Conservation (phyloP, 2,113 vertebrate genomes). For the Amia ocellicauda region DNA sequence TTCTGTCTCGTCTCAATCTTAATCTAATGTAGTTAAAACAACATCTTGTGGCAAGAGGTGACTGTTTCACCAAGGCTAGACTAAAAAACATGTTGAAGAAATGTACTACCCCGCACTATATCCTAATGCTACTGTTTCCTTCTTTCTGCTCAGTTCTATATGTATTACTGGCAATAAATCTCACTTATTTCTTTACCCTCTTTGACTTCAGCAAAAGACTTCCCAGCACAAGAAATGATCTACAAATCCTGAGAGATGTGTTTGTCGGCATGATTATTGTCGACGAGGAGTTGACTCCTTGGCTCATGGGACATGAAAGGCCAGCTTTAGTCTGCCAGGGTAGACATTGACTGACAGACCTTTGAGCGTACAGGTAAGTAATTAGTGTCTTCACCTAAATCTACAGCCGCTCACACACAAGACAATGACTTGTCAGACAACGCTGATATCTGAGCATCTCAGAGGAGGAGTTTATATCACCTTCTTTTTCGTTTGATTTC, state of each 20-base stretch:
- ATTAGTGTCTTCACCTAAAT: not conserved
- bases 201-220: too few species aligned
- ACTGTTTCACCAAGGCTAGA: too few species aligned
- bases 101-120: not conserved
- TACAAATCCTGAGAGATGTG: not conserved
- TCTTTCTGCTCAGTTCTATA: not conserved
- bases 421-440: too few species aligned
- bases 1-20: too few species aligned
- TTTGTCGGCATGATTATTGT: not conserved
- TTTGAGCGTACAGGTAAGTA: not conserved
- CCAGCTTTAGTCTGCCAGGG: not conserved
- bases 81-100: not conserved
- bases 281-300: not conserved
- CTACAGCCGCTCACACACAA: not conserved
- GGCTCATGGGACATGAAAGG: not conserved
- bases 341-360: too few species aligned
- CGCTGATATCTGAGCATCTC: too few species aligned
- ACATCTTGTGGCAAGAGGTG: too few species aligned
- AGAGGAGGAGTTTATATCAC: too few species aligned
- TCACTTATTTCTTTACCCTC: not conserved
- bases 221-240: not conserved
- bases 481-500: too few species aligned
- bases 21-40: too few species aligned
- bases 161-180: constrained; percentile 1
- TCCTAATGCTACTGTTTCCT: not conserved